Conservation (phyloP, 2,113 vertebrate genomes). For the Anguilla rostrata region DNA sequence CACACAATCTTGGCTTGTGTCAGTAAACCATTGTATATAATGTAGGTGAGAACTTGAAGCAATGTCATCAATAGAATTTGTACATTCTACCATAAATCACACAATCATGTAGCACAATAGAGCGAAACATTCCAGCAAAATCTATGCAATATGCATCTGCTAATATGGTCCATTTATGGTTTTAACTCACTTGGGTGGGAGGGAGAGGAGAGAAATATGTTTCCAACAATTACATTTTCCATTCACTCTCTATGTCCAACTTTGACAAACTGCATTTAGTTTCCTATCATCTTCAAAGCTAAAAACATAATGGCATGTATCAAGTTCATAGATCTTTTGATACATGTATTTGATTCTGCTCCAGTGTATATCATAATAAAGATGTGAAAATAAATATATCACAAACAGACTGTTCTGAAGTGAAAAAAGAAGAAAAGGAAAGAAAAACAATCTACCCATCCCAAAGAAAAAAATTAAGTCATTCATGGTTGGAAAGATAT, state of each 20-base stretch:
- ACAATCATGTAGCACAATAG: slow-evolving; percentile 64
- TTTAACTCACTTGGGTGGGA: slow-evolving; percentile 31
- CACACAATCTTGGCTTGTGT: too few species aligned
- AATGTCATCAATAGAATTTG: slow-evolving; percentile 32
- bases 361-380: background rate
- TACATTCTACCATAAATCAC: slow-evolving; percentile 54
- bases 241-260: background rate
- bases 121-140: slow-evolving; percentile 65
- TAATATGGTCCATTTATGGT: slow-evolving; percentile 64
- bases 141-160: slow-evolving; percentile 67
- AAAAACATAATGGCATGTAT: background rate
- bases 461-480: background rate
- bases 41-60: slow-evolving; percentile 34
- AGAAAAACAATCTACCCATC: too few species aligned
- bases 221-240: slow-evolving; percentile 40
- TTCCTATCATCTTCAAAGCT: background rate
- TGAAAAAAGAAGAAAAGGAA: too few species aligned
- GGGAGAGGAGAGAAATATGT: slow-evolving; percentile 22
- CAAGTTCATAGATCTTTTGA: background rate
- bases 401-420: background rate
- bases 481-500: background rate
- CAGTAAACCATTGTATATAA: background rate
- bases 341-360: background rate
- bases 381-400: background rate
- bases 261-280: background rate